Conservation (phyloP, 2,113 vertebrate genomes). For the Pseudopodoces humilis region DNA sequence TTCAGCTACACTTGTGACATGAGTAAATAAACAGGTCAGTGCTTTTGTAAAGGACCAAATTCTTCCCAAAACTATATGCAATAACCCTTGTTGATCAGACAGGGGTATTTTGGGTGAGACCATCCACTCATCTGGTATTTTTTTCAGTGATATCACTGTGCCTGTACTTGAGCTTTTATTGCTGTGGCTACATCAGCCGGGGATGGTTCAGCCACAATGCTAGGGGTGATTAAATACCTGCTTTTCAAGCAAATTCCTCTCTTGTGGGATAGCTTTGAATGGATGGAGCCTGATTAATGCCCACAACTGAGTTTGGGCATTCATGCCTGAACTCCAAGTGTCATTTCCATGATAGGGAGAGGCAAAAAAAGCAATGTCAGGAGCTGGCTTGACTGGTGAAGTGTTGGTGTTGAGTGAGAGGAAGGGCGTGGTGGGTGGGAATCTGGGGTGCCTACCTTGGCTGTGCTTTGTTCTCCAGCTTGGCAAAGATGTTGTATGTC, state of each 20-base stretch:
- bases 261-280: neutral
- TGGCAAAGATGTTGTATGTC: neutral
- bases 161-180: neutral
- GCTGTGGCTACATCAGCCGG: neutral
- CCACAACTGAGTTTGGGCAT: neutral
- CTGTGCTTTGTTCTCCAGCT: neutral
- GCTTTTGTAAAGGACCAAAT: neutral
- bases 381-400: neutral
- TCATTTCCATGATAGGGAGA: neutral
- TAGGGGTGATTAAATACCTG: neutral
- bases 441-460: accelerated
- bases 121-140: neutral
- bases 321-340: neutral
- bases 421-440: neutral
- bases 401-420: neutral
- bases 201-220: neutral
- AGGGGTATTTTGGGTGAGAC: neutral
- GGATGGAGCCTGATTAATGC: neutral
- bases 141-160: neutral
- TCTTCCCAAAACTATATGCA: neutral
- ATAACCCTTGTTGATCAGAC: neutral
- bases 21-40: neutral
- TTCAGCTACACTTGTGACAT: neutral
- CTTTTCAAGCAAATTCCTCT: neutral
- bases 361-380: neutral